These are phyloP conservation scores for Schizopygopsis malacanthus DNA, from an alignment of 2,797 vertebrate genomes.

Conservation along the genomic window DNA sequence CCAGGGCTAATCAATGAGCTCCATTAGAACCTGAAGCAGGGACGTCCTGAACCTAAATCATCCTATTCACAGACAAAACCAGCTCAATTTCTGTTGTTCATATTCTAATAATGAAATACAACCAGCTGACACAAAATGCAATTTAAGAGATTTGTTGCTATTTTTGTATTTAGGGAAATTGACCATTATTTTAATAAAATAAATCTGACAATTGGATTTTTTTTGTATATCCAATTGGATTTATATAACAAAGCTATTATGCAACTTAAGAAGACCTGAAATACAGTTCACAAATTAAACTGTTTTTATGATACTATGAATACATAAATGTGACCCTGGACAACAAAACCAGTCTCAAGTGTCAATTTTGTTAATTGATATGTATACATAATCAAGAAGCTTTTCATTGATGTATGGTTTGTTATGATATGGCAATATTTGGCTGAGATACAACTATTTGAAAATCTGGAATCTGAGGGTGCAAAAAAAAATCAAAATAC, in stretches of 20 bases:
- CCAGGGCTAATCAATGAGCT: conserved; percentile 44
- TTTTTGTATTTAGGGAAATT: not conserved
- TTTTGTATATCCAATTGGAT: not conserved
- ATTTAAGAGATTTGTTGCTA: not conserved
- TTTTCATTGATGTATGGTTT: too few species aligned
- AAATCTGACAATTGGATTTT: not conserved
- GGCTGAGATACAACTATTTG: too few species aligned
- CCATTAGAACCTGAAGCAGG: conserved; percentile 13
- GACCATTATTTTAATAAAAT: too few species aligned
- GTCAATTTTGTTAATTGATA: too few species aligned
- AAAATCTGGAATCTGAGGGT: too few species aligned
- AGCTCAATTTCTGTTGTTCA: not conserved
- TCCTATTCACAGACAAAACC: conserved; percentile 20
- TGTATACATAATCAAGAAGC: too few species aligned
- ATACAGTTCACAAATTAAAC: not conserved
- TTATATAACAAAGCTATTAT: not conserved
- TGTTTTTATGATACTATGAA: not conserved
- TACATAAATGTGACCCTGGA: not conserved
- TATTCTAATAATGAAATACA: not conserved
- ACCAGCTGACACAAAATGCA: not conserved
- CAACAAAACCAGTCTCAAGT: too few species aligned
- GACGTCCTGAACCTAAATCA: conserved; percentile 11
- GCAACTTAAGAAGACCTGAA: not conserved
- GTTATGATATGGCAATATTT: too few species aligned
- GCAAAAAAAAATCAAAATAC: too few species aligned